phyloP scores from a whole-genome alignment of 2,113 vertebrate genomes.

The Heterocephalus glaber region DNA sequence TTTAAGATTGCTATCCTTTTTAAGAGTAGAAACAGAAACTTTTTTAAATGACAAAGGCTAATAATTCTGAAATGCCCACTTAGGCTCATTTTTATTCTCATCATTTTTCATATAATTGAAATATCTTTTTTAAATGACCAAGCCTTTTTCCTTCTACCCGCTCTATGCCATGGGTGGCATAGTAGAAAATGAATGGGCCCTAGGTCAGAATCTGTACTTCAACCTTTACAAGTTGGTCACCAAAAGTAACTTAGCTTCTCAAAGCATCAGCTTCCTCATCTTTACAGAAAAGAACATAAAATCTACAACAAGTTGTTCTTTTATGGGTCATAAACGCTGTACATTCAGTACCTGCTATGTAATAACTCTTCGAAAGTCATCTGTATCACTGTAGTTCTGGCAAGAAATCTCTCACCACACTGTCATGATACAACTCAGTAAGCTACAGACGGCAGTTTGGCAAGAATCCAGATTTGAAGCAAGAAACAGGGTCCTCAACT shows the following conservation, averaged over 20 bases:
- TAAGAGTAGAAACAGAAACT: slow-evolving; percentile 49
- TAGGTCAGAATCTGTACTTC: neutral
- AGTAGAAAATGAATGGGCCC: neutral
- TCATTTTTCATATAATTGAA: neutral
- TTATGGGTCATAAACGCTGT: neutral
- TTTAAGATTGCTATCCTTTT: slow-evolving; percentile 30
- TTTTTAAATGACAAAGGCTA: neutral
- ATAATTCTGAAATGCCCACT: neutral
- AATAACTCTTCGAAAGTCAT: neutral
- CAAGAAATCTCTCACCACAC: neutral
- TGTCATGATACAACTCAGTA: neutral
- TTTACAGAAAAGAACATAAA: neutral
- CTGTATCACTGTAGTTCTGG: neutral
- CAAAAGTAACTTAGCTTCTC: neutral
- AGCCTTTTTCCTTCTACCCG: neutral
- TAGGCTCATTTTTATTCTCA: neutral
- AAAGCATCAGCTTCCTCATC: neutral
- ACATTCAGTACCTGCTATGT: neutral
- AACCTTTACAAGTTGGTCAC: neutral
- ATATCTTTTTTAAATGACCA: neutral
- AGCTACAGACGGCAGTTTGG: neutral
- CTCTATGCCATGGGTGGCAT: neutral
- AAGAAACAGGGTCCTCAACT: neutral
- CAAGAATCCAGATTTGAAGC: neutral
- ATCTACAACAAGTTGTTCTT: neutral